phyloP scores from a whole-genome alignment of 1,140 invertebrate species.

The Bombus superbus region DNA sequence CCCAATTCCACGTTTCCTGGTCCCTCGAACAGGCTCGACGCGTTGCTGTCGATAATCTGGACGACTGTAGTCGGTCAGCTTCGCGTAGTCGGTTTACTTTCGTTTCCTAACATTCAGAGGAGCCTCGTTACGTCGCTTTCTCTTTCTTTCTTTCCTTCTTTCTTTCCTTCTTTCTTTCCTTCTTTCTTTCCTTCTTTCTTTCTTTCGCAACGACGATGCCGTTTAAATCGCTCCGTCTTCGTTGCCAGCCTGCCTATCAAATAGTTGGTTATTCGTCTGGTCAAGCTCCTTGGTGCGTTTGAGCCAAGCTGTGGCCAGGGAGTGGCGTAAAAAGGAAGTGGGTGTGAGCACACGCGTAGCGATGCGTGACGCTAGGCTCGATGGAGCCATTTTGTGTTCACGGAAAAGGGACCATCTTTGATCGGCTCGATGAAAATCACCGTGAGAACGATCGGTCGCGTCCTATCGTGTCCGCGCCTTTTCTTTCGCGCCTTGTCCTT shows the following conservation, averaged over 20 bases:
- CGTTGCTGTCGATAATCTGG: no score
- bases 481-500: neutral
- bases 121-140: neutral
- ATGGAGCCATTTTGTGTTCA: conserved; percentile 79
- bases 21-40: conserved; percentile 17
- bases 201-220: neutral
- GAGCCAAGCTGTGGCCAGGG: conserved; percentile 71
- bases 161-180: no score
- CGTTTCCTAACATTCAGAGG: neutral
- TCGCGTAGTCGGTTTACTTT: neutral
- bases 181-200: fast-evolving
- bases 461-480: no score
- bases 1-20: conserved; percentile 69
- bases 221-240: neutral
- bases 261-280: conserved; percentile 30
- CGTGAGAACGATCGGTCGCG: neutral
- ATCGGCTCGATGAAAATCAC: conserved; percentile 54
- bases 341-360: conserved; percentile 82
- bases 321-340: conserved; percentile 83
- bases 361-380: conserved; percentile 79
- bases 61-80: no score
- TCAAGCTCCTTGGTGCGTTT: conserved; percentile 17
- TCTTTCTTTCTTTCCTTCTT: neutral
- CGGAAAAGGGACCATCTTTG: conserved; percentile 76
- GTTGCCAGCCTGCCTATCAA: neutral